Evolutionary conservation across 2,888 invertebrate species (phyloP), one percentile per base, ranked within the genome.

Genomic region (Trichogramma dendrolimi): DNA sequence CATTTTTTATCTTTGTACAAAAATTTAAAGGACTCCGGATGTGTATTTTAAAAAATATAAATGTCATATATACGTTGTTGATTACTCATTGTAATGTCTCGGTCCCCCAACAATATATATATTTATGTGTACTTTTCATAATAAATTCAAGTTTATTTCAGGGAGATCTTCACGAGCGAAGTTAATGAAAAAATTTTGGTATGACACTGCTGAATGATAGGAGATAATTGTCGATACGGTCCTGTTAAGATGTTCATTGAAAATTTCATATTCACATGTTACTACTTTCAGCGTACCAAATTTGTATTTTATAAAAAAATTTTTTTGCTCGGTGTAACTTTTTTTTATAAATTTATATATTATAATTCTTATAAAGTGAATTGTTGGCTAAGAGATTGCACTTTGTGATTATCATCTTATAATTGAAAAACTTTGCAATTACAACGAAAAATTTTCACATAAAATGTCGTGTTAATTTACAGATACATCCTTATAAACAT

Each of bases 281-380:
- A 27, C 27, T 27, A 27, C 27, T 27, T 27, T 27, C 27, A 27
- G 27, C 27, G 27, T 27, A 27, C 27, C n/a, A 67, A 66, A 64
- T 62, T 63, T 66, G 66, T 70, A 70, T 67, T 71, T 73, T 73
- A 74, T 73, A 74, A 73, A 70, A 74, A 72, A 73, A 68, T 71
- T 74, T 69, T 72, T 65, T 67, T 70, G 54, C 60, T 64, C 46
- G 11, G 64, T 68, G 3, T n/a, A 2, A 46, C 69, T 69, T 74
- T 76, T 71, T 65, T 77, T 78, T 78, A 76, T 77, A 78, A 78
- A 78, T 78, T 77, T 79, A 79, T 78, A 78, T 78, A 78, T 70
- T 71, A 71, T 71, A 69, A 71, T 73, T 71, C 70, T 74, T 78
- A 78, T 76, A 78, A 77, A 77, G 71, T 75, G 73, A 27, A 27